Evolutionary conservation across 2,797 vertebrate genomes (phyloP).

Genomic region (Anguilla megastoma): DNA sequence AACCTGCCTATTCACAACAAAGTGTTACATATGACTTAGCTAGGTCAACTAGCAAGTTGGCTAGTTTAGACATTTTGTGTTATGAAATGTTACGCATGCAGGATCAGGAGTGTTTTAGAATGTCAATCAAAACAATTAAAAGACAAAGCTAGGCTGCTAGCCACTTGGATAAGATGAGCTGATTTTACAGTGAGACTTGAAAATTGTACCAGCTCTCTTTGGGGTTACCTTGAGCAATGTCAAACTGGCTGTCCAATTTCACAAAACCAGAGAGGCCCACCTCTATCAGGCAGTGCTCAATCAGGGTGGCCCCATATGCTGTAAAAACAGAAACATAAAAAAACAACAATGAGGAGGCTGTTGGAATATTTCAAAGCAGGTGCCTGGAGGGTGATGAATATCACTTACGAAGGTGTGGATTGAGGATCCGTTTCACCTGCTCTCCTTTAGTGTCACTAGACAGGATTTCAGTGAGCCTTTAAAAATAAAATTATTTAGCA

Average conservation of each 20-base stretch:
- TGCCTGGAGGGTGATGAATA: neutral
- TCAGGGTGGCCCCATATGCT: constrained; percentile 89
- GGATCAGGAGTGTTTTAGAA: too few relatives aligned
- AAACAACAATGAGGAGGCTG: constrained; percentile 44
- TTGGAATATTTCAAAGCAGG: constrained; percentile 14
- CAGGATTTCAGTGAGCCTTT: constrained; percentile 85
- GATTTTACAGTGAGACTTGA: neutral
- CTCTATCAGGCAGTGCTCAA: constrained; percentile 91
- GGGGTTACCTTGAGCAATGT: constrained; percentile 67
- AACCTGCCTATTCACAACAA: too few relatives aligned
- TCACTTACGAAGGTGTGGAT: constrained; percentile 90
- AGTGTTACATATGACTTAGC: too few relatives aligned
- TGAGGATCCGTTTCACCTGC: constrained; percentile 87
- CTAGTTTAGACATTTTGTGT: neutral
- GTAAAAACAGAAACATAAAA: neutral
- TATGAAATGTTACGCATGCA: neutral
- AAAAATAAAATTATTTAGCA: constrained; percentile 36
- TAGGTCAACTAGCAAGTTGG: neutral
- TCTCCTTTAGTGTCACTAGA: constrained; percentile 79
- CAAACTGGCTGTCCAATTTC: constrained; percentile 78
- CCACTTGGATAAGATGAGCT: neutral
- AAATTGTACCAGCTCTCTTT: neutral
- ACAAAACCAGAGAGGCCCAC: constrained; percentile 76
- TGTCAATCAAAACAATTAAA: neutral
- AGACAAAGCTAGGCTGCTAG: neutral